Base-by-base conservation (phyloP, 2,888 invertebrate genomes). In the Protodeltote pygarga region DNA sequence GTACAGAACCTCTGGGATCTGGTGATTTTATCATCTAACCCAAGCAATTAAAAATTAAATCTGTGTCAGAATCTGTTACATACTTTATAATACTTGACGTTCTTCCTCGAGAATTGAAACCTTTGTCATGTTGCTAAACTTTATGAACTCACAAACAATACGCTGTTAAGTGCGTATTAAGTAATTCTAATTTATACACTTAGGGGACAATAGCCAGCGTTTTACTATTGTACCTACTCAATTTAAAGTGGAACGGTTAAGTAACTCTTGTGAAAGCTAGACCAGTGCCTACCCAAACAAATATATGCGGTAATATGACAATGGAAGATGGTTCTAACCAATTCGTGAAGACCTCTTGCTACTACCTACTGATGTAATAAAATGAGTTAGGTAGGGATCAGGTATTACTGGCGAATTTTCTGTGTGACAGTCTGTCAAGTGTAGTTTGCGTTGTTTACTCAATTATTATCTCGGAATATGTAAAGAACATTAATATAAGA, bases 221-320 rank as follows among this genome's bases (percentile, higher is more conserved):
- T 34, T 35, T 19, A 37, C 49, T 49, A 35, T 51, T 29, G 53
- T 53, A 42, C 40, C 46, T 50, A 46, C 53, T 55, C 54, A 64
- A 67, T 68, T 60, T 66, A 62, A 75, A 74, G 52, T 65, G 28
- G 68, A 62, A 64, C 68, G 41, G 54, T 73, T 68, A 70, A 66
- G 65, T 61, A 57, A 66, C 28, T 16, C 11, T 73, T 73, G 65
- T 51, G 63, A 67, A 73, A 75, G 65, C 48, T 53, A 55, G 37
- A 40, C 15, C 28, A 24, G 48, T 59, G 52, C 49, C 55, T 51
- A 54, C 50, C 50, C 28, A 53, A 51, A 53, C 62, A 54, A 61
- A 64, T 62, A 58, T 52, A 33, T 64, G 57, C 60, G 35, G 55
- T 60, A 59, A 64, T 64, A 62, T 66, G 58, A 67, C 65, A 72